A percentile compares a stretch with the other conserved stretches of the same genome.
These are phyloP conservation scores for Malacosoma neustria DNA, from an alignment of 2,888 invertebrate genomes.

Conservation along the genomic window DNA sequence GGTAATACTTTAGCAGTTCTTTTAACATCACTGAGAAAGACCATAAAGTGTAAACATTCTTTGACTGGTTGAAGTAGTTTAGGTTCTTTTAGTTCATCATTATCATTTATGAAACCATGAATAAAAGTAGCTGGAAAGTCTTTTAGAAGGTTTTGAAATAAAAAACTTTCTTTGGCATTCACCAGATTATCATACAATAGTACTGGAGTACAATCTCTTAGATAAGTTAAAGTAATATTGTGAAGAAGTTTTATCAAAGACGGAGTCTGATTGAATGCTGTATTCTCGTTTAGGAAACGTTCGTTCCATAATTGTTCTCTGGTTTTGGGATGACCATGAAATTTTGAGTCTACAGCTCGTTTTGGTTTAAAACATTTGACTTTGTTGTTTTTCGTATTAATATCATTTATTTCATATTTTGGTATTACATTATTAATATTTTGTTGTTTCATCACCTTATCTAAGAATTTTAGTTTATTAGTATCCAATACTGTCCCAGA, in stretches of 20 bases:
- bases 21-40: conserved; percentile 80
- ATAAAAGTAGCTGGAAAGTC: conserved; percentile 72
- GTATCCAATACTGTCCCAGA: conserved; percentile 25
- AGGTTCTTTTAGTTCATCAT: conserved; percentile 56
- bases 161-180: conserved; percentile 66
- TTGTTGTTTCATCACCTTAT: neutral
- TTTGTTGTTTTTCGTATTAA: conserved; percentile 1
- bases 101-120: conserved; percentile 76
- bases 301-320: conserved; percentile 70
- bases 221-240: conserved; percentile 74
- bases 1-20: conserved; percentile 75
- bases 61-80: conserved; percentile 46
- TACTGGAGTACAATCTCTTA: conserved; percentile 78
- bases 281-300: conserved; percentile 54
- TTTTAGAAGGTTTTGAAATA: conserved; percentile 75
- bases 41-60: conserved; percentile 78
- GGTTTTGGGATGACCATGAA: conserved; percentile 75
- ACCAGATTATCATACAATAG: conserved; percentile 79
- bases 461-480: conserved; percentile 5
- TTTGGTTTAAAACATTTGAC: conserved; percentile 9
- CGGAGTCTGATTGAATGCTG: conserved; percentile 62
- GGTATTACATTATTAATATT: conserved; percentile 9
- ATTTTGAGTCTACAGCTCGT: conserved; percentile 66
- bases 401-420: conserved; percentile 1
- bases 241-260: conserved; percentile 77